Evolutionary conservation across 2,797 vertebrate genomes (phyloP).

Genomic region (Borostomias antarcticus): DNA sequence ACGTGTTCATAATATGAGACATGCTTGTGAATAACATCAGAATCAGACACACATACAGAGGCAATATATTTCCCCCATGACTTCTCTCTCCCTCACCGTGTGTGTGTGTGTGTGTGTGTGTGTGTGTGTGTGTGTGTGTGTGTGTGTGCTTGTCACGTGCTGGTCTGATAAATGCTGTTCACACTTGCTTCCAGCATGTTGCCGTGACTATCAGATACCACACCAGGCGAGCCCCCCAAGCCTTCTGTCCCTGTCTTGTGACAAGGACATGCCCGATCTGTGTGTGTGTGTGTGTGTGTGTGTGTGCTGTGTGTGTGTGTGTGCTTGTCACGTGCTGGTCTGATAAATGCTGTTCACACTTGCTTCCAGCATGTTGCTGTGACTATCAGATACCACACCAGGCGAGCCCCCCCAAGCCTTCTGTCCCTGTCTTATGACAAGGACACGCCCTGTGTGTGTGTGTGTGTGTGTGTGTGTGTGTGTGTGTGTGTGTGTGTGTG

Average conservation of each 20-base stretch:
- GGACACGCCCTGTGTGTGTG: slow-evolving; percentile 38
- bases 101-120: slow-evolving; percentile 46
- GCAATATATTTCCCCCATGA: slow-evolving; percentile 19
- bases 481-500: neutral
- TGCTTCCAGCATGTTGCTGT: slow-evolving; percentile 55
- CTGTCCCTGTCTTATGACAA: slow-evolving; percentile 57
- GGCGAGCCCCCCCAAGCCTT: slow-evolving; percentile 32
- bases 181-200: slow-evolving; percentile 51
- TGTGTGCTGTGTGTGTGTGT: slow-evolving; percentile 23
- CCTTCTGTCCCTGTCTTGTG: slow-evolving; percentile 48
- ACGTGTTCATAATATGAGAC: neutral
- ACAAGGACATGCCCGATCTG: slow-evolving; percentile 54
- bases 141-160: too few relatives aligned
- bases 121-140: slow-evolving; percentile 23
- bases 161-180: slow-evolving; percentile 50
- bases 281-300: slow-evolving; percentile 26
- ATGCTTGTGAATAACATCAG: slow-evolving; percentile 33
- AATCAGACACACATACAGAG: slow-evolving; percentile 21
- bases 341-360: slow-evolving; percentile 52
- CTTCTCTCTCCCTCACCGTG: slow-evolving; percentile 25
- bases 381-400: slow-evolving; percentile 62
- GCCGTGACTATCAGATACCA: slow-evolving; percentile 65
- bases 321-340: slow-evolving; percentile 47
- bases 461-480: neutral
- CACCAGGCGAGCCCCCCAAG: slow-evolving; percentile 31